Evolutionary conservation across 92 coral and sea anemone genomes (phyloP).

Genomic region (Porites rus): DNA sequence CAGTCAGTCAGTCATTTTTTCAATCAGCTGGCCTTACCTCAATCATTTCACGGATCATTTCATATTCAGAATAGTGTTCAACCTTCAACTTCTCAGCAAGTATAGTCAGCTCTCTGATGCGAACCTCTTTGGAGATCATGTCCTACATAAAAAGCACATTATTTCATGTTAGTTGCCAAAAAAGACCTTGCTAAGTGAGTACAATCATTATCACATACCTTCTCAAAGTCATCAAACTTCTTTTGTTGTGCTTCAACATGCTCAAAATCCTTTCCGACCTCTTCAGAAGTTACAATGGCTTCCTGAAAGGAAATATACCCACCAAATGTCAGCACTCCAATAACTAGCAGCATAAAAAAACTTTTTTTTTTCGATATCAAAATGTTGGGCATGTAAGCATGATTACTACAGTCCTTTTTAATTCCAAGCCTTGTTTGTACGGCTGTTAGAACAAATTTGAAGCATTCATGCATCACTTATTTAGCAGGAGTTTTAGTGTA

Average conservation of each 20-base stretch:
- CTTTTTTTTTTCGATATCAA: too few species aligned
- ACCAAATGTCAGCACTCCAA: neutral
- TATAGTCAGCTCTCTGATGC: conserved; percentile 92
- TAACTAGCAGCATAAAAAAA: neutral
- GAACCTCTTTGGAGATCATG: conserved; percentile 93
- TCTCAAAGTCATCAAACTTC: conserved; percentile 99
- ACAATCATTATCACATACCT: conserved; percentile 46
- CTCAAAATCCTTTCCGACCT: conserved; percentile 96
- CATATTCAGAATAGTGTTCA: conserved; percentile 94
- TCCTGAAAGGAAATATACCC: conserved; percentile 66
- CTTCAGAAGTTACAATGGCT: conserved; percentile 97
- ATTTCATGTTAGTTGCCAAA: neutral
- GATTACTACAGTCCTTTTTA: too few species aligned
- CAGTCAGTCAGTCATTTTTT: neutral
- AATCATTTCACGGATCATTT: conserved; percentile 99
- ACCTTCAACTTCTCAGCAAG: conserved; percentile 95
- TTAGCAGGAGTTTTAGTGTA: too few species aligned
- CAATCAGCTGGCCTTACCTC: conserved; percentile 66
- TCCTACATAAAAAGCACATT: conserved; percentile 52
- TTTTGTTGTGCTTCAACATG: conserved; percentile 99
- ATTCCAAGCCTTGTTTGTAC: too few species aligned
- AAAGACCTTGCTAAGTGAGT: too few species aligned
- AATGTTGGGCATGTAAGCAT: neutral
- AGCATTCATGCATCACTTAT: too few species aligned
- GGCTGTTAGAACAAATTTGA: too few species aligned